phyloP scores from a whole-genome alignment of 2,797 vertebrate genomes.

The Alca torda region DNA sequence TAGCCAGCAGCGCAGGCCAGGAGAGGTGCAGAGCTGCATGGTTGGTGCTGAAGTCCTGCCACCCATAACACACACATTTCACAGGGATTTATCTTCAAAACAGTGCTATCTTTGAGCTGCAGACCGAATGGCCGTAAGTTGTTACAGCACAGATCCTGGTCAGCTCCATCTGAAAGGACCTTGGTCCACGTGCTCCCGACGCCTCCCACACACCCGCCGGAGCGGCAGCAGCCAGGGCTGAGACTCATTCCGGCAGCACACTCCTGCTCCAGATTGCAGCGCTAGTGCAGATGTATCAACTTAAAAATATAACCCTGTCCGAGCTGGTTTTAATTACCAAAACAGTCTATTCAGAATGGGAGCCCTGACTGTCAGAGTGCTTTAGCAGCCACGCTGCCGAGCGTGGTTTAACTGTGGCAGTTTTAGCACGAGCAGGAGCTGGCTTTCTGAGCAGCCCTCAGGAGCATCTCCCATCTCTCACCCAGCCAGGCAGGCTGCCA shows the following conservation, averaged over 20 bases:
- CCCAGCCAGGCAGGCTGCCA: not conserved
- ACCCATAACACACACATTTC: not conserved
- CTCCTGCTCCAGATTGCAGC: not conserved
- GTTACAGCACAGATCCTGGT: not conserved
- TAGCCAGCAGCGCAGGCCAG: not conserved
- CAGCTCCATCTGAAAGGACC: not conserved
- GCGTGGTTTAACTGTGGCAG: not conserved
- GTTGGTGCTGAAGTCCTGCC: not conserved
- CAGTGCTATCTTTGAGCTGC: not conserved
- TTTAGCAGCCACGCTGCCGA: not conserved
- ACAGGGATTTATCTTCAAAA: not conserved
- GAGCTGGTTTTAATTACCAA: not conserved
- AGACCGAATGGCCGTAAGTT: rapidly evolving
- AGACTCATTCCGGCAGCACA: not conserved
- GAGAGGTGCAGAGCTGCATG: rapidly evolving
- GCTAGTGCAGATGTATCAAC: not conserved
- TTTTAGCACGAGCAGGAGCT: not conserved
- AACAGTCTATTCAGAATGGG: not conserved
- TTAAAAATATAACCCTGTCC: not conserved
- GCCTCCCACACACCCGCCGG: rapidly evolving
- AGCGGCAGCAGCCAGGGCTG: rapidly evolving
- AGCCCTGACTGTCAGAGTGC: not conserved
- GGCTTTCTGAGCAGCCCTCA: not conserved
- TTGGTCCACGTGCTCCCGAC: rapidly evolving
- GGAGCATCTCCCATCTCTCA: not conserved